Evolutionary conservation across 2,797 vertebrate genomes (phyloP), one percentile per base, ranked within the genome.

Genomic region (Ficedula albicollis): DNA sequence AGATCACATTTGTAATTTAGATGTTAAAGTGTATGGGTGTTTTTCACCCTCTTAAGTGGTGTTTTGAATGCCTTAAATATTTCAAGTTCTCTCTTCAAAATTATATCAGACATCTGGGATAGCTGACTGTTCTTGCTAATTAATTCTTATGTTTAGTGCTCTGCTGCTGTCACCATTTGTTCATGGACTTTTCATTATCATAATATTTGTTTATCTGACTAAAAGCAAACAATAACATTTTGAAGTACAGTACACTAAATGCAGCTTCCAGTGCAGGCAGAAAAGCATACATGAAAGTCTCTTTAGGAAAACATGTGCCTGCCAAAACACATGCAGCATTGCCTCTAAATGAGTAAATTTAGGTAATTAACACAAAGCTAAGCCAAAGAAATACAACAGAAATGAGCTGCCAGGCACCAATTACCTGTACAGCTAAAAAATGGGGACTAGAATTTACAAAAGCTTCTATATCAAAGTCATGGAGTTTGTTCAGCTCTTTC

Each of bases 131-230:
- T 97, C 95, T 83, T 88, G 56, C 80, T 97, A 96, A 97, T 96
- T 97, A 96, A 97, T 97, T 98, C 93, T 95, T 95, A 70, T 91
- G 82, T 93, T 97, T 96, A 97, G 89, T 95, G 75, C 82, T 97
- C 84, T 94, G 90, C 89, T 96, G 77, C 93, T 97, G 86, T 93
- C 93, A 93, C 79, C 92, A 96, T 96, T 97, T 97, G 96, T 96
- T 97, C 93, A 52, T 83, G 93, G 85, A 83, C 94, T 96, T 96
- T 96, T 95, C 84, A 93, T 98, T 94, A 96, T 93, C 95, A 94
- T 90, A 97, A 97, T 97, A 97, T 97, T 98, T 98, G 95, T 96
- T 98, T 97, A 62, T 95, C 95, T 96, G 84, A 96, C 83, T 96
- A 95, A 97, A 97, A 97, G 87, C 92, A 96, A 97, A 97, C 94